phyloP scores from a whole-genome alignment of 1,140 invertebrate species.

The Condylostylus longicornis region DNA sequence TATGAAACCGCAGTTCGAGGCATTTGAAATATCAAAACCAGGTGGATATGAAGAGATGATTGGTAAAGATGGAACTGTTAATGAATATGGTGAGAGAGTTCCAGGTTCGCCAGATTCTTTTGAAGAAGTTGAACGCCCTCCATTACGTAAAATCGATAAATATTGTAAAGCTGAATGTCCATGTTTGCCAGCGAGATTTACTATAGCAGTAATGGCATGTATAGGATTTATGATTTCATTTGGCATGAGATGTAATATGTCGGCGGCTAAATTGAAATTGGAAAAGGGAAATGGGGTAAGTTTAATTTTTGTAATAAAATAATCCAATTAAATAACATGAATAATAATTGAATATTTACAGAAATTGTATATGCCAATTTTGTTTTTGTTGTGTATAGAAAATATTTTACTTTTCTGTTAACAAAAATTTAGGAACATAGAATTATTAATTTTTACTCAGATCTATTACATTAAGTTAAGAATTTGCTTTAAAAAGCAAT shows the following conservation, averaged over 20 bases:
- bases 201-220: conserved; percentile 70
- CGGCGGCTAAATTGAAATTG: conserved; percentile 75
- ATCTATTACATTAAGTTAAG: too few relatives aligned
- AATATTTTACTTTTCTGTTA: neutral
- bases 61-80: conserved; percentile 35
- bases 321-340: neutral
- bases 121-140: conserved; percentile 55
- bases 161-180: conserved; percentile 77
- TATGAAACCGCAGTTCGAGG: conserved; percentile 34
- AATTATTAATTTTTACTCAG: too few relatives aligned
- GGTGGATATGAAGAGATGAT: conserved; percentile 38
- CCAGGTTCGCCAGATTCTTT: conserved; percentile 53
- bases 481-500: too few relatives aligned
- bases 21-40: conserved; percentile 41
- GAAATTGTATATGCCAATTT: too few relatives aligned
- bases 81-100: conserved; percentile 33
- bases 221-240: conserved; percentile 87
- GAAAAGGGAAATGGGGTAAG: conserved; percentile 39
- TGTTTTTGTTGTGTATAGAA: neutral
- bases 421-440: too few relatives aligned
- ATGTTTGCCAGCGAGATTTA: conserved; percentile 73
- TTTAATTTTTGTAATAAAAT: conserved; percentile 2
- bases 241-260: conserved; percentile 92
- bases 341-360: too few relatives aligned
- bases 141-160: conserved; percentile 71